phyloP scores from a whole-genome alignment of 2,113 vertebrate species.

The Solea senegalensis region DNA sequence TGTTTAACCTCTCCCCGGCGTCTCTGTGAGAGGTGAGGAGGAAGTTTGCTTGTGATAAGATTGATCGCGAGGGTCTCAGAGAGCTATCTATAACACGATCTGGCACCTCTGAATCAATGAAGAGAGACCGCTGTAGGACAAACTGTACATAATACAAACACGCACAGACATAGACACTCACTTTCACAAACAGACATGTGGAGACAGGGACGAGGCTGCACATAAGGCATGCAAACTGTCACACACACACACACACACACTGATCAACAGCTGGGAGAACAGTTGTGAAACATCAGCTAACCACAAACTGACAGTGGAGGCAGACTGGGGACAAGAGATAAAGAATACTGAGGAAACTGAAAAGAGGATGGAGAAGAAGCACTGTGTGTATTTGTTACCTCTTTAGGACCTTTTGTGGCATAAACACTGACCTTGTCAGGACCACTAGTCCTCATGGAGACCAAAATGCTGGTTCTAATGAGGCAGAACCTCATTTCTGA shows the following conservation, averaged over 20 bases:
- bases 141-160: slow-evolving; percentile 31
- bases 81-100: slow-evolving; percentile 70
- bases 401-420: no score
- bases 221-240: slow-evolving; percentile 5
- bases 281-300: slow-evolving; percentile 71
- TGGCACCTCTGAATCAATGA: slow-evolving; percentile 60
- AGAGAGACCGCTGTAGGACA: slow-evolving; percentile 46
- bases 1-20: neutral
- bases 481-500: no score
- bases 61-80: slow-evolving; percentile 53
- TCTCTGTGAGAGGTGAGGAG: slow-evolving; percentile 44
- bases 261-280: slow-evolving; percentile 63
- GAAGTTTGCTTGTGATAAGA: slow-evolving; percentile 68
- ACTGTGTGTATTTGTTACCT: neutral
- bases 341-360: slow-evolving; percentile 60
- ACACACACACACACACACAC: slow-evolving; percentile 10
- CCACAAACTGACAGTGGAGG: slow-evolving; percentile 78
- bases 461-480: no score
- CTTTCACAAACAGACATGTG: neutral
- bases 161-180: slow-evolving; percentile 7
- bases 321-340: slow-evolving; percentile 58
- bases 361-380: slow-evolving; percentile 39
- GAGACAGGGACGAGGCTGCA: neutral
- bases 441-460: no score
- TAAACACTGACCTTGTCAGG: no score